Conservation (phyloP, 2,113 vertebrate genomes). For the Pholis gunnellus region DNA sequence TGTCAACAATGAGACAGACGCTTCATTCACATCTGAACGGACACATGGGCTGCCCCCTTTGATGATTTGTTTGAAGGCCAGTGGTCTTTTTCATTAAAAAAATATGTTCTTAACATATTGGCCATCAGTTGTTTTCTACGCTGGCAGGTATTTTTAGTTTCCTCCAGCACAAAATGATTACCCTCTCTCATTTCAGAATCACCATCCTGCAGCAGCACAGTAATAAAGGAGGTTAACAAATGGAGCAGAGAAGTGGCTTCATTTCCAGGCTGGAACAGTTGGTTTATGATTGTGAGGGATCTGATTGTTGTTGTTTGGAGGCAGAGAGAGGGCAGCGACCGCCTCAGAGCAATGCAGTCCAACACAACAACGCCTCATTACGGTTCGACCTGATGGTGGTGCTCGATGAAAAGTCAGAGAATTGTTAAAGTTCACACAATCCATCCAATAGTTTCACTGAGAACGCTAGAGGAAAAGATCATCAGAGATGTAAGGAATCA, state of each 20-base stretch:
- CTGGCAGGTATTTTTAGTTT: constrained; percentile 10
- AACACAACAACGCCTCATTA: not conserved
- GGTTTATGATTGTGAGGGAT: constrained; percentile 4
- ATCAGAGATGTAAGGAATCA: not conserved
- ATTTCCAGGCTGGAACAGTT: not conserved
- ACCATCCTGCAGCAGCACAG: not conserved
- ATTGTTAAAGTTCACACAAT: not conserved
- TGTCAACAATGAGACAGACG: constrained; percentile 31
- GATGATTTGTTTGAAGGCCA: not conserved
- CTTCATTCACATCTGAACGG: constrained; percentile 34
- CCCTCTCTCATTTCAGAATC: constrained; percentile 14
- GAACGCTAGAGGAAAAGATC: not conserved
- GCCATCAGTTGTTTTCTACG: constrained; percentile 9
- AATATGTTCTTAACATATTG: not conserved
- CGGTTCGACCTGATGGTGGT: too few species aligned
- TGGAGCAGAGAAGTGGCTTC: not conserved
- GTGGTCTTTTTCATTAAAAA: not conserved
- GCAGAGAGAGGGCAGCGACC: not conserved
- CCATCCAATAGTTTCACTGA: not conserved
- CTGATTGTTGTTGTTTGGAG: not conserved
- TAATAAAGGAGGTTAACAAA: not conserved
- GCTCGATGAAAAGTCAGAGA: too few species aligned
- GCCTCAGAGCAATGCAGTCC: not conserved
- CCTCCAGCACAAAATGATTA: not conserved
- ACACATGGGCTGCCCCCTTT: constrained; percentile 4